Percentiles rank a stretch among this genome's conserved stretches.
These are phyloP conservation scores for Spisula subtruncata DNA, from an alignment of 2,888 invertebrate genomes.

Conservation along the genomic window DNA sequence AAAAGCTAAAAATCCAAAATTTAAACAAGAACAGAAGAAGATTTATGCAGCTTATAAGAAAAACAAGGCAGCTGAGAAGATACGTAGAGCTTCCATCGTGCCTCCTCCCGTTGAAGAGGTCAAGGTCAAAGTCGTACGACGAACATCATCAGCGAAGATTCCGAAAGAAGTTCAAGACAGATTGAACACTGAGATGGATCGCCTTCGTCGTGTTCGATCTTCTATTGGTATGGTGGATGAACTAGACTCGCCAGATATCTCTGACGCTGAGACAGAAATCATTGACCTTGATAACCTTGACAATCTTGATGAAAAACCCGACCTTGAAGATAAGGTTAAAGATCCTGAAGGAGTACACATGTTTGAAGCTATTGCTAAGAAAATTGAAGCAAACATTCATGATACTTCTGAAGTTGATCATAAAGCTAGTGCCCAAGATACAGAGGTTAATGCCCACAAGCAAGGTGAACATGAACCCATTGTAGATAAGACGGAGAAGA, in stretches of 20 bases:
- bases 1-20: not conserved
- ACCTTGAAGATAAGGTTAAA: not conserved
- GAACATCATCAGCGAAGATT: slow-evolving; percentile 44
- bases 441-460: not conserved
- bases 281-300: not conserved
- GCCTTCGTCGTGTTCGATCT: slow-evolving; percentile 27
- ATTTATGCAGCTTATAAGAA: slow-evolving; percentile 30
- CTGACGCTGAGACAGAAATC: slow-evolving; percentile 6
- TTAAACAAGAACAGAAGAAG: slow-evolving; percentile 24
- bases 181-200: slow-evolving; percentile 28
- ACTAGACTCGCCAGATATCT: slow-evolving; percentile 17
- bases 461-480: not conserved
- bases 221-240: slow-evolving; percentile 35
- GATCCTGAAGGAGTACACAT: too few relatives aligned
- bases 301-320: not conserved
- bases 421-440: not conserved
- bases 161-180: slow-evolving; percentile 40
- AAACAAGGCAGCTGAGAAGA: slow-evolving; percentile 29
- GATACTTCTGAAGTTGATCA: not conserved
- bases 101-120: not conserved
- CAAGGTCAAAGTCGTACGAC: slow-evolving; percentile 14
- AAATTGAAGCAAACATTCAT: not conserved
- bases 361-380: too few relatives aligned
- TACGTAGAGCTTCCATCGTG: not conserved
- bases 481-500: not conserved